Percentiles rank a stretch among this genome's conserved stretches.
Conservation (phyloP, 2,888 invertebrate species). For the Cantharis rufa region DNA sequence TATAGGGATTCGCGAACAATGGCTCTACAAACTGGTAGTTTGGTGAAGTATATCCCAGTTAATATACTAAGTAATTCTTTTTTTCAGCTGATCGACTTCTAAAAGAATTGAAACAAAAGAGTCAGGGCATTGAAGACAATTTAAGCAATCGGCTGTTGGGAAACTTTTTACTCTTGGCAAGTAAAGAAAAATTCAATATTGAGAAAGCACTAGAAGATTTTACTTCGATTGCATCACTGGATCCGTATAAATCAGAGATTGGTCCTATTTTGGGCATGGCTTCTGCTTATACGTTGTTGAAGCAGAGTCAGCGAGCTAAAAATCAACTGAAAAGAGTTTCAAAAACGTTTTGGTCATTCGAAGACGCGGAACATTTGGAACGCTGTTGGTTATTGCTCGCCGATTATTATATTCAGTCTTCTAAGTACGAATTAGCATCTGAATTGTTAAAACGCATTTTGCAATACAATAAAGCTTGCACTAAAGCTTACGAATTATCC, state of each 20-base stretch:
- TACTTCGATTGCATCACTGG: slow-evolving; percentile 71
- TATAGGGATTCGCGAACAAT: slow-evolving; percentile 76
- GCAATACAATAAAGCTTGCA: slow-evolving; percentile 85
- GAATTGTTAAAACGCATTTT: slow-evolving; percentile 79
- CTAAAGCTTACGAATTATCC: slow-evolving; percentile 86
- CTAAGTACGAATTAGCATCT: slow-evolving; percentile 83
- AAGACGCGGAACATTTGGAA: slow-evolving; percentile 95
- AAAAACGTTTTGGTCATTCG: slow-evolving; percentile 87
- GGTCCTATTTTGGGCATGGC: slow-evolving; percentile 79
- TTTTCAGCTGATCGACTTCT: slow-evolving; percentile 65
- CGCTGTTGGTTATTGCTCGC: slow-evolving; percentile 93
- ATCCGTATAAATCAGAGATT: slow-evolving; percentile 75
- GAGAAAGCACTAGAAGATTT: slow-evolving; percentile 84
- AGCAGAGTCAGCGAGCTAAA: slow-evolving; percentile 89
- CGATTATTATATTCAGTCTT: slow-evolving; percentile 83
- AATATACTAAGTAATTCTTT: not conserved
- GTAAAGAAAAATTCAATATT: slow-evolving; percentile 80
- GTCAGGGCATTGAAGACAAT: slow-evolving; percentile 64
- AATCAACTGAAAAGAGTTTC: slow-evolving; percentile 89
- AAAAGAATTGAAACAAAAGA: slow-evolving; percentile 71
- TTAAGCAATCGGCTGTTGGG: slow-evolving; percentile 72
- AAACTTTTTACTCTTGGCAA: slow-evolving; percentile 82
- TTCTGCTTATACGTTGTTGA: slow-evolving; percentile 79
- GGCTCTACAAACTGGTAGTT: slow-evolving; percentile 73
- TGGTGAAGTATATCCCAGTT: not conserved